Conservation (phyloP, 2,888 invertebrate species). For the Meloe dianella region DNA sequence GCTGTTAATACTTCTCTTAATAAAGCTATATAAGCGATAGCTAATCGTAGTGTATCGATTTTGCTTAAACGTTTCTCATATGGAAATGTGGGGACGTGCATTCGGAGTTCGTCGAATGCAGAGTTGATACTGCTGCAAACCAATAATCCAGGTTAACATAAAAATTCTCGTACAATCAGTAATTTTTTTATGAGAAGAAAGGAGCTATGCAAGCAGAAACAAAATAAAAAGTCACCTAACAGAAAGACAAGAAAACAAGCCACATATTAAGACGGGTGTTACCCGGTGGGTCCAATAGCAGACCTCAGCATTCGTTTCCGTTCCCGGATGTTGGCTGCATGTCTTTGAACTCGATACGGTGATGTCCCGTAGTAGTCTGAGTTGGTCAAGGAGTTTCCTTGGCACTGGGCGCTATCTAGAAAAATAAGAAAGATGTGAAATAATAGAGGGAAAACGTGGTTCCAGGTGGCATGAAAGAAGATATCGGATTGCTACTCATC, state of each 20-base stretch:
- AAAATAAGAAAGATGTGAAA: too few species aligned
- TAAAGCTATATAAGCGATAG: conserved; percentile 96
- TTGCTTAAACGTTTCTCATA: conserved; percentile 98
- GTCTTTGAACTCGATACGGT: conserved; percentile 87
- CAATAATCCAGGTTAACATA: conserved; percentile 35
- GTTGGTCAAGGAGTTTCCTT: conserved; percentile 51
- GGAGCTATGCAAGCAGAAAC: too few species aligned
- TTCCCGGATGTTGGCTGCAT: conserved; percentile 95
- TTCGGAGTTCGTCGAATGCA: conserved; percentile 96
- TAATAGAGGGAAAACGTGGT: too few species aligned
- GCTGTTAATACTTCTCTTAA: conserved; percentile 87
- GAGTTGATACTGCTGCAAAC: conserved; percentile 93
- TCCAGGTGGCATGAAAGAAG: too few species aligned
- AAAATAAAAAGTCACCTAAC: conserved; percentile 37
- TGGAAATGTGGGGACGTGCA: conserved; percentile 98
- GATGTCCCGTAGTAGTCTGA: conserved; percentile 73
- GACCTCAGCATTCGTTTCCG: conserved; percentile 98
- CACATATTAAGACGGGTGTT: conserved; percentile 59
- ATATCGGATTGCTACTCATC: too few species aligned
- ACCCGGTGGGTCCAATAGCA: conserved; percentile 80
- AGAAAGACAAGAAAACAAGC: conserved; percentile 41
- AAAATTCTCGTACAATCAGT: not conserved
- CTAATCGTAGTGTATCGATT: conserved; percentile 95
- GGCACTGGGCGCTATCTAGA: conserved; percentile 50
- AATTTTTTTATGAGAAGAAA: not conserved